Base-by-base conservation (phyloP, 2,797 vertebrate species). In the Eupleurogrammus muticus region DNA sequence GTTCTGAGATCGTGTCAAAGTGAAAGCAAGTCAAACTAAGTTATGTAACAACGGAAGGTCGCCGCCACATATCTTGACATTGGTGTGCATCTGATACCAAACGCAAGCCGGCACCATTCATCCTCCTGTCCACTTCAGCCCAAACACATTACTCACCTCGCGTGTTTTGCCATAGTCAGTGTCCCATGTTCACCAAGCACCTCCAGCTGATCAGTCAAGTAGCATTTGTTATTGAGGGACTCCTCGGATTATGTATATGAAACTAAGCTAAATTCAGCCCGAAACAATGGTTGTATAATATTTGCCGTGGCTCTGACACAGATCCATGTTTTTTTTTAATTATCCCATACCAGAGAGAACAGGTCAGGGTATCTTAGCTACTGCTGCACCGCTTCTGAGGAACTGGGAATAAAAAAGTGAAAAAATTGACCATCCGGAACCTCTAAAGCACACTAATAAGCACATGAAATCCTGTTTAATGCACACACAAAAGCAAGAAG, bases 11-110 rank as follows among this genome's bases (percentile, higher is more conserved):
- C 7, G 23, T 10, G n/a, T 65, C 48, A 50, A 17, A 64, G 49
- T 20, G 55, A 46, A 23, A 50, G 14, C 0, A 21, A 19, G 23
- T 53, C 5, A 32, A 53, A 42, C 44, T 32, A 38, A 23, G 53
- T 44, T 36, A 4, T 52, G 23, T 32, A 51, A 66, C 24, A 55
- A 35, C 51, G 21, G 17, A 58, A 66, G 53, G 61, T 66, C 11
- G 14, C 51, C 24, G 19, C 9, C 38, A 64, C 49, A 28, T 44
- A 21, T 51, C 23, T 46, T 32, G 40, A 74, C 63, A 20, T 73
- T 23, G 10, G 28, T 44, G 49, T 51, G 16, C 24, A 34, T 14
- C 32, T 51, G 53, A 66, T 17, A 54, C 21, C 55, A 63, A 28
- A 47, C 21, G 21, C 40, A 46, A 17, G 16, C 47, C 12, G 5